Evolutionary conservation across 1,140 invertebrate genomes (phyloP).

Genomic region (Semibalanus balanoides): DNA sequence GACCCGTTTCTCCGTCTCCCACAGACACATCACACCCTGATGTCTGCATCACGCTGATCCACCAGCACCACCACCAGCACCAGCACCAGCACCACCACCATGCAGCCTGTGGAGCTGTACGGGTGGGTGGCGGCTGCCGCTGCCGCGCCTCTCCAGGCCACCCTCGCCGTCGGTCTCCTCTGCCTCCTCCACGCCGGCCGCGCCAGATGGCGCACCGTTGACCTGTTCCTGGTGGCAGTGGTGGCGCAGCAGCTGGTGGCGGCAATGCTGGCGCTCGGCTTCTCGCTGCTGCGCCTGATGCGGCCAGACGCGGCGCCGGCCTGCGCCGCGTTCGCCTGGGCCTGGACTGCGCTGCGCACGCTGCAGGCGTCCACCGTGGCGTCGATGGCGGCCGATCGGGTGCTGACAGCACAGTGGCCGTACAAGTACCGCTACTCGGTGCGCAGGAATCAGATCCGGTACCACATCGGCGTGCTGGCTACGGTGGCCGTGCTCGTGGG

Average conservation of each 20-base stretch:
- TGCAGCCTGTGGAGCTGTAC: slow-evolving; percentile 10
- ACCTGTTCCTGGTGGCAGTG: slow-evolving; percentile 38
- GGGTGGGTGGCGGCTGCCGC: slow-evolving; percentile 36
- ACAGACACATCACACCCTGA: background rate
- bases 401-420: slow-evolving; percentile 33
- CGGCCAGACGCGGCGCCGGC: slow-evolving; percentile 25
- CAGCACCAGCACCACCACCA: background rate
- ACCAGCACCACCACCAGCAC: no score
- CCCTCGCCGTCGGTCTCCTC: slow-evolving; percentile 24
- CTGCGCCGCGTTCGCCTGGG: slow-evolving; percentile 36
- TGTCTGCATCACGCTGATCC: background rate
- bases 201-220: slow-evolving; percentile 36
- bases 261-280: slow-evolving; percentile 33
- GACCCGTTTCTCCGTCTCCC: no score
- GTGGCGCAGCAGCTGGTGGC: slow-evolving; percentile 34
- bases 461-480: slow-evolving; percentile 38
- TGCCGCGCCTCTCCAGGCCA: slow-evolving; percentile 35
- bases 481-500: slow-evolving; percentile 34
- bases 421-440: slow-evolving; percentile 35
- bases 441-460: slow-evolving; percentile 36
- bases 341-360: slow-evolving; percentile 35
- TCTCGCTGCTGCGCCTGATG: slow-evolving; percentile 36
- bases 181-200: slow-evolving; percentile 36
- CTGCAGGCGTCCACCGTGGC: slow-evolving; percentile 39
- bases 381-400: slow-evolving; percentile 35